Evolutionary conservation across 2,888 invertebrate genomes (phyloP).

Genomic region (Cryptophagus acutangulus): DNA sequence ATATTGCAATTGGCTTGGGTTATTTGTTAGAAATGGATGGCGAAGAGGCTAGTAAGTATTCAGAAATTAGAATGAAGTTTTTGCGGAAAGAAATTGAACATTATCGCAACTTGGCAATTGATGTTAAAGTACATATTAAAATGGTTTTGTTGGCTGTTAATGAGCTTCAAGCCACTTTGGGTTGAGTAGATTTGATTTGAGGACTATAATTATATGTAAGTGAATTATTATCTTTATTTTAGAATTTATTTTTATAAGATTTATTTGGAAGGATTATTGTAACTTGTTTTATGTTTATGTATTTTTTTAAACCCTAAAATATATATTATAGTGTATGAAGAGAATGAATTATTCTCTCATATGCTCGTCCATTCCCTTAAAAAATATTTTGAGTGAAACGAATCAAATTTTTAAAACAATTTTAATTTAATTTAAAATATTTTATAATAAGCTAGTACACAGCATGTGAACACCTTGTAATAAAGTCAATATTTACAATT

Average conservation of each 20-base stretch:
- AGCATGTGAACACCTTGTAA: conserved; percentile 41
- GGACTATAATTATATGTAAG: too few species aligned
- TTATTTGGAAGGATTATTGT: too few species aligned
- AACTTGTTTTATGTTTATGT: too few species aligned
- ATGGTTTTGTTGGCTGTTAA: conserved; percentile 43
- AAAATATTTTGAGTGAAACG: too few species aligned
- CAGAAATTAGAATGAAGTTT: conserved; percentile 40
- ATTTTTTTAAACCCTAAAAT: too few species aligned
- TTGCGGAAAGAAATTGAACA: conserved; percentile 43
- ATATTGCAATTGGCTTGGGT: conserved; percentile 42
- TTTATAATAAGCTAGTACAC: conserved; percentile 39
- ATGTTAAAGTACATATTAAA: conserved; percentile 46
- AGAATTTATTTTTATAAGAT: too few species aligned
- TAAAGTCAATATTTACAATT: conserved; percentile 30
- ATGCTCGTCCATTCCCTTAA: too few species aligned
- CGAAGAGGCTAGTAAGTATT: conserved; percentile 44
- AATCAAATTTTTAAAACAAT: conserved; percentile 29
- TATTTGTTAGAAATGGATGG: conserved; percentile 44
- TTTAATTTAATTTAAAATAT: conserved; percentile 43
- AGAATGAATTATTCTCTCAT: too few species aligned
- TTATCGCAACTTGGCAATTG: conserved; percentile 40
- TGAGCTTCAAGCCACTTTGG: conserved; percentile 36
- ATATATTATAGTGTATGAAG: too few species aligned
- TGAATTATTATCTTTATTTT: too few species aligned
- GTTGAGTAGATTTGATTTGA: not conserved